These are phyloP conservation scores for Aphodius granarius DNA, from an alignment of 2,888 invertebrate genomes.

Conservation along the genomic window DNA sequence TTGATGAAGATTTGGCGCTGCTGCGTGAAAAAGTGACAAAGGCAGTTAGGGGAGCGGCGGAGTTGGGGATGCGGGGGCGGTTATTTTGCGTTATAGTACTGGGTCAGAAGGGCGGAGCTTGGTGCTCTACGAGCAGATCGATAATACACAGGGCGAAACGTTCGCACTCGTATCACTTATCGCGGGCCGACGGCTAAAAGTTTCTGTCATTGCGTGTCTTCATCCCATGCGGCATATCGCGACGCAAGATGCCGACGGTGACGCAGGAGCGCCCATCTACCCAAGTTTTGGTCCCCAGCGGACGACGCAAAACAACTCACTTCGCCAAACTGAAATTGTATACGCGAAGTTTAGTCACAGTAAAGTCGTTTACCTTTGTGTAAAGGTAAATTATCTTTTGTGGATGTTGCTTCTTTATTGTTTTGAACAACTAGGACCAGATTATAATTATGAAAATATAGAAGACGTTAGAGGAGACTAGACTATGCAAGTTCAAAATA, in stretches of 20 bases:
- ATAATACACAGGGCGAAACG: background rate
- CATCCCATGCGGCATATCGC: background rate
- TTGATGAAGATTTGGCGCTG: background rate
- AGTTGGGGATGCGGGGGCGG: background rate
- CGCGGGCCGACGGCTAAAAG: background rate
- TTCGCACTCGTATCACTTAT: background rate
- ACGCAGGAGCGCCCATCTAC: background rate
- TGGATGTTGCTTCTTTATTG: background rate
- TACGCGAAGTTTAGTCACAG: background rate
- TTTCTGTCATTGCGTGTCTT: background rate
- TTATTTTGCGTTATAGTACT: constrained; percentile 26
- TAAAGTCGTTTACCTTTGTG: background rate
- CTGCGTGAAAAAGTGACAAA: background rate
- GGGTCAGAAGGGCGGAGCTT: constrained; percentile 37
- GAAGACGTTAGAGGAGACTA: background rate
- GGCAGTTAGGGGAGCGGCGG: background rate
- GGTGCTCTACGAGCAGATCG: background rate
- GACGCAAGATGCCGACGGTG: background rate
- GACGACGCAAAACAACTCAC: background rate
- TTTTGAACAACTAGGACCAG: too few species aligned
- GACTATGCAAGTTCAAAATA: background rate
- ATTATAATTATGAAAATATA: too few species aligned
- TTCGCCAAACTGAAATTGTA: background rate
- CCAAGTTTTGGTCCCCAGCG: background rate
- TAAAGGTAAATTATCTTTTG: background rate